Evolutionary conservation across 2,113 vertebrate species (phyloP).

Genomic region (Heterotis niloticus): DNA sequence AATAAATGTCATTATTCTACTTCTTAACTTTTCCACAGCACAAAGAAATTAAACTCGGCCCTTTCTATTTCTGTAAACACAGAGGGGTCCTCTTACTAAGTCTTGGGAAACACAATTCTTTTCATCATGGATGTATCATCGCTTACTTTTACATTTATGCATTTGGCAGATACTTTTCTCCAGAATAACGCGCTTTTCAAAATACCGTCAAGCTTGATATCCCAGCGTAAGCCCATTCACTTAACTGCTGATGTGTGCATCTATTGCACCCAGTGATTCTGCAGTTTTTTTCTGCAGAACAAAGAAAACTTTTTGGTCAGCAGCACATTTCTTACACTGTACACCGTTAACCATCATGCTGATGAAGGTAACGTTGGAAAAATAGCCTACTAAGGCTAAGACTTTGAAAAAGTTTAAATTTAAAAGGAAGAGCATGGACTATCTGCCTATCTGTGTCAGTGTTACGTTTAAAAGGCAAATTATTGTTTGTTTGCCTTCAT

Average conservation of each 20-base stretch:
- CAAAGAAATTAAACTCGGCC: not conserved
- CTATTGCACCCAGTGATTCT: not conserved
- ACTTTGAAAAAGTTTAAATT: not conserved
- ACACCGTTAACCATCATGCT: too few species aligned
- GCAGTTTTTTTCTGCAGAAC: not conserved
- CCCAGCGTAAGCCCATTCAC: too few species aligned
- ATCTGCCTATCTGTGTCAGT: too few species aligned
- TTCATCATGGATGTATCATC: not conserved
- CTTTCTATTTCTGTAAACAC: not conserved
- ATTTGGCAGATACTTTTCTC: too few species aligned
- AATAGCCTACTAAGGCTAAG: not conserved
- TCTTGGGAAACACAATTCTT: not conserved
- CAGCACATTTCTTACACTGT: too few species aligned
- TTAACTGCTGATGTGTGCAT: not conserved
- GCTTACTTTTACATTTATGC: not conserved
- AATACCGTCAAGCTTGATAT: too few species aligned
- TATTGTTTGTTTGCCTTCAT: not conserved
- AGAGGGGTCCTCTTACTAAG: not conserved
- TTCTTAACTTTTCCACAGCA: not conserved
- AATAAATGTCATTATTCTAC: constrained; percentile 28
- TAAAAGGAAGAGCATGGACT: too few species aligned
- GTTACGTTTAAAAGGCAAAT: too few species aligned
- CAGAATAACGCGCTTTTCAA: too few species aligned
- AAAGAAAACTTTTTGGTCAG: too few species aligned
- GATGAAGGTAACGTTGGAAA: too few species aligned